A percentile compares a stretch with the other conserved stretches of the same genome.
phyloP scores from a whole-genome alignment of 1,140 invertebrate genomes.

The Matsumurasca onukii region DNA sequence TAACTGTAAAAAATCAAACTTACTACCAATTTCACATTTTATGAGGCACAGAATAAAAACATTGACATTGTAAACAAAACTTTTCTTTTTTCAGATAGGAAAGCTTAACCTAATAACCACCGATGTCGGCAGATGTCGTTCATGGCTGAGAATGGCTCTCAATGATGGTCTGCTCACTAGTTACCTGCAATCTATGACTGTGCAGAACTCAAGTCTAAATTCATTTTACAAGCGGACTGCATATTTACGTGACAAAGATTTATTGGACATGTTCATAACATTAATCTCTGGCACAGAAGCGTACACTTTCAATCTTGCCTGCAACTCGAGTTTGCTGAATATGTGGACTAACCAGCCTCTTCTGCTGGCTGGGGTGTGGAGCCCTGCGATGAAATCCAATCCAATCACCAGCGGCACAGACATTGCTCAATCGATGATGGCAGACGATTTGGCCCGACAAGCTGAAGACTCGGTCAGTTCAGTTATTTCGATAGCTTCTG shows the following conservation, averaged over 20 bases:
- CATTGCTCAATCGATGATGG: conserved; percentile 66
- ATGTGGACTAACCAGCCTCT: conserved; percentile 85
- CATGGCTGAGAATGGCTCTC: conserved; percentile 84
- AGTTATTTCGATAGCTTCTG: conserved; percentile 29
- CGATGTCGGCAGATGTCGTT: conserved; percentile 86
- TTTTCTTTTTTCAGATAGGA: conserved; percentile 40
- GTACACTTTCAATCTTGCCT: conserved; percentile 76
- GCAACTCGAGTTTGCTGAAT: conserved; percentile 87
- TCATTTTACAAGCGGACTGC: conserved; percentile 78
- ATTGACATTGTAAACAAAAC: too few relatives aligned
- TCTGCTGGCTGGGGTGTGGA: conserved; percentile 80
- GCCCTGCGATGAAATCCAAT: conserved; percentile 69
- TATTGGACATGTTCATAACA: conserved; percentile 74
- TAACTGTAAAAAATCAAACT: too few relatives aligned
- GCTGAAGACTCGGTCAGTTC: conserved; percentile 42
- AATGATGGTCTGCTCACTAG: conserved; percentile 87
- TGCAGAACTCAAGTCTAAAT: conserved; percentile 67
- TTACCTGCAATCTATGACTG: conserved; percentile 75
- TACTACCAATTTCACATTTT: too few relatives aligned
- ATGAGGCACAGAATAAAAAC: too few relatives aligned
- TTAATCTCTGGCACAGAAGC: conserved; percentile 76
- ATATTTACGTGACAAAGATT: conserved; percentile 74
- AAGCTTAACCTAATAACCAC: conserved; percentile 74
- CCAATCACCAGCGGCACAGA: conserved; percentile 58
- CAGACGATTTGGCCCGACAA: conserved; percentile 46